Conservation (phyloP, 2,113 vertebrate genomes). For the Callithrix jacchus region DNA sequence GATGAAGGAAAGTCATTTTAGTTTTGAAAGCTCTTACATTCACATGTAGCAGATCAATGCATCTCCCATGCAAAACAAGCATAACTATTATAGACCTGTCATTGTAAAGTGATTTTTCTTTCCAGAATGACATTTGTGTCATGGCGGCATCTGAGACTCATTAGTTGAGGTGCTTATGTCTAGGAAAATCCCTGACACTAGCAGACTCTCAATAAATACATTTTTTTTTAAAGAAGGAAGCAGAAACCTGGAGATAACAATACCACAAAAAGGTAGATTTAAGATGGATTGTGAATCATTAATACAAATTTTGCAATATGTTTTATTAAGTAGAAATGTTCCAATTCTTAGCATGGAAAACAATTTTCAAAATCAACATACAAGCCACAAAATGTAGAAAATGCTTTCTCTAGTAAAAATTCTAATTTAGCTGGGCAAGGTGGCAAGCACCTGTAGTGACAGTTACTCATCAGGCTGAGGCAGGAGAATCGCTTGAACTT, state of each 20-base stretch:
- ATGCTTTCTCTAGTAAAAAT: no score
- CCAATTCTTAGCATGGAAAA: not conserved
- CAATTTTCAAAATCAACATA: not conserved
- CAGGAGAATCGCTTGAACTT: no score
- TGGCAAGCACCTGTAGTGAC: no score
- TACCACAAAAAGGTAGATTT: not conserved
- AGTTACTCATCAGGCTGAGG: no score
- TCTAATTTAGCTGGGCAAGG: no score
- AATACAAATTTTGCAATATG: not conserved
- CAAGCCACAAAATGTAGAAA: no score
- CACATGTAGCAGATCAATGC: no score
- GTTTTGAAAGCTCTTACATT: not conserved
- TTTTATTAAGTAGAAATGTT: not conserved
- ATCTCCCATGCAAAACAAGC: not conserved
- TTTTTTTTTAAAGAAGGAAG: not conserved
- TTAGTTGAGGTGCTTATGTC: not conserved
- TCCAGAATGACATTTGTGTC: not conserved
- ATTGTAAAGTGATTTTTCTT: not conserved
- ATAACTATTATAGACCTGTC: not conserved
- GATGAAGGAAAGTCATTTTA: not conserved
- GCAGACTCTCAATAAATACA: not conserved
- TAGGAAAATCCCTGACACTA: no score
- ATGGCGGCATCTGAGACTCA: not conserved
- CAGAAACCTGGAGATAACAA: fast-evolving
- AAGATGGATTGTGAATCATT: not conserved